These are phyloP conservation scores for Drosophila diplacantha DNA, from an alignment of 2,888 invertebrate genomes.

Conservation along the genomic window DNA sequence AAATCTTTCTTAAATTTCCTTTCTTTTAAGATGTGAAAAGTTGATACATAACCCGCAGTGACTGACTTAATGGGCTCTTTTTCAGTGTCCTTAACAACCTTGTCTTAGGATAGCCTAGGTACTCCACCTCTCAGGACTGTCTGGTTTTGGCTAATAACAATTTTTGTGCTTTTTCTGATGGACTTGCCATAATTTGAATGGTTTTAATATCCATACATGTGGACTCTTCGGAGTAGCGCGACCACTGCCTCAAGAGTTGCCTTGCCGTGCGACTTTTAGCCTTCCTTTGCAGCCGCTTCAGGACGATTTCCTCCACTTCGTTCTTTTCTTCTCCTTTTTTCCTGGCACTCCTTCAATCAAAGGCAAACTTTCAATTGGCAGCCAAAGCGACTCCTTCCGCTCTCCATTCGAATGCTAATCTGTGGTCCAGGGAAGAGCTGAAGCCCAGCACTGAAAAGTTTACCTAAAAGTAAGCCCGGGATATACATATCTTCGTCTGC, in stretches of 20 bases:
- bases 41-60: background rate
- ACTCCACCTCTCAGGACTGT: background rate
- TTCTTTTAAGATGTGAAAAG: background rate
- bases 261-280: background rate
- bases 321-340: no score
- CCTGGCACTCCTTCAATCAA: constrained; percentile 15
- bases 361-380: constrained; percentile 29
- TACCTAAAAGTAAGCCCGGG: constrained; percentile 6
- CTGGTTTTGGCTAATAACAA: background rate
- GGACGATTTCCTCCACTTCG: constrained; percentile 7
- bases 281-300: background rate
- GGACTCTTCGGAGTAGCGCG: background rate
- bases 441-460: constrained; percentile 24
- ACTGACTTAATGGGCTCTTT: constrained; percentile 7
- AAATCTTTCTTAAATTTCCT: background rate
- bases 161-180: background rate
- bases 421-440: constrained; percentile 10
- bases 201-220: background rate
- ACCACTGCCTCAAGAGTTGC: background rate
- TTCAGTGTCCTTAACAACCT: background rate
- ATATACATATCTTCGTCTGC: constrained; percentile 3
- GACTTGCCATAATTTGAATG: background rate
- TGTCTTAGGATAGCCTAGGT: no score
- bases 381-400: constrained; percentile 13
- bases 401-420: constrained; percentile 21